Evolutionary conservation across 1,140 invertebrate species (phyloP).

Genomic region (Rhagoletis pomonella): DNA sequence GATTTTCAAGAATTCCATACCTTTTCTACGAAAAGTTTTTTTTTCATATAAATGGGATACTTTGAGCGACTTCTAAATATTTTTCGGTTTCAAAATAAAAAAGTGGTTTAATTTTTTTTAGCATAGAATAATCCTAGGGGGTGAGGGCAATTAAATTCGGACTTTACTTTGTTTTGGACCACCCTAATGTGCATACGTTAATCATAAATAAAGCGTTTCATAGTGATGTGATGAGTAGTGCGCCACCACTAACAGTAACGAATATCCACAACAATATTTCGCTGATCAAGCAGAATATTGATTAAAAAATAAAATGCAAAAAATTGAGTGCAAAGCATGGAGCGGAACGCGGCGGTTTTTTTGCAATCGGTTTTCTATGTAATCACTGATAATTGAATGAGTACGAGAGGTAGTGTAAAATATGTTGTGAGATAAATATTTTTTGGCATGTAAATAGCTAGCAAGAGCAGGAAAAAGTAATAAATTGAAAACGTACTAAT

Average conservation of each 20-base stretch:
- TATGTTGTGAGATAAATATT: conserved; percentile 35
- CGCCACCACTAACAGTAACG: not conserved
- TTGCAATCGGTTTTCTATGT: not conserved
- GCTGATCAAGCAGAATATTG: conserved; percentile 37
- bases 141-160: too few species aligned
- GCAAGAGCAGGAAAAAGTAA: not conserved
- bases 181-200: too few species aligned
- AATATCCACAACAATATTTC: not conserved
- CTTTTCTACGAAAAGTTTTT: too few species aligned
- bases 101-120: too few species aligned
- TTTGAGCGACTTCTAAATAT: too few species aligned
- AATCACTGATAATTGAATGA: conserved; percentile 29
- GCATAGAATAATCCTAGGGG: too few species aligned
- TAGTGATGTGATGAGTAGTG: not conserved
- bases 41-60: too few species aligned
- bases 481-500: not conserved
- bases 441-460: not conserved
- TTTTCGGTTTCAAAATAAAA: too few species aligned
- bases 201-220: not conserved
- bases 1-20: too few species aligned
- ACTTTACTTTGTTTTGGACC: too few species aligned
- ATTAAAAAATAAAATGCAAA: conserved; percentile 8
- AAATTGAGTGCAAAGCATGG: not conserved
- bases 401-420: not conserved
- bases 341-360: conserved; percentile 7